phyloP scores from a whole-genome alignment of 2,113 vertebrate genomes.

The Pluvialis apricaria region DNA sequence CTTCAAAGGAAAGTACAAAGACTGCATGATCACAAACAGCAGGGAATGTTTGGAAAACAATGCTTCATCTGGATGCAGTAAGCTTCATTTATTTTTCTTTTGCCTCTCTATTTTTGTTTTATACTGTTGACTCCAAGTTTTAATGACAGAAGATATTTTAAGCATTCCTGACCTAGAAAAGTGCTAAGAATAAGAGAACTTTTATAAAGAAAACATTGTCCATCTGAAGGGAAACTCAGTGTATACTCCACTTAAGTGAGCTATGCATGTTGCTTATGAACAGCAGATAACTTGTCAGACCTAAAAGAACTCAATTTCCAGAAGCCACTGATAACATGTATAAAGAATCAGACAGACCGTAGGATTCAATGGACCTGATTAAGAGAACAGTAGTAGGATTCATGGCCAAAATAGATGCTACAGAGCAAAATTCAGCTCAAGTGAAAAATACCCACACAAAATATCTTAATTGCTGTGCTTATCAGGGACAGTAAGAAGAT shows the following conservation, averaged over 20 bases:
- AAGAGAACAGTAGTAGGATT: background rate
- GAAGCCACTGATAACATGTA: background rate
- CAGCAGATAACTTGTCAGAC: background rate
- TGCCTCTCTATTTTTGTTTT: conserved; percentile 41
- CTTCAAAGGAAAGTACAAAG: background rate
- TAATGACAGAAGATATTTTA: conserved; percentile 57
- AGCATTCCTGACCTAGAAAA: conserved; percentile 56
- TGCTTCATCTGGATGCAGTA: conserved; percentile 33
- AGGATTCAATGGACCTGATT: background rate
- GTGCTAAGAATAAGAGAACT: conserved; percentile 43
- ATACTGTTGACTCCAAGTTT: conserved; percentile 49
- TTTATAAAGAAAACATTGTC: conserved; percentile 25
- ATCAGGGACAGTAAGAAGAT: background rate
- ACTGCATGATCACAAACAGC: background rate
- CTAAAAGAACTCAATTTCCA: background rate
- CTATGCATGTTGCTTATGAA: background rate
- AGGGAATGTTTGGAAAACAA: conserved; percentile 31
- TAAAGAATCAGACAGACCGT: background rate
- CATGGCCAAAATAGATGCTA: background rate
- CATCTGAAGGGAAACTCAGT: conserved; percentile 1
- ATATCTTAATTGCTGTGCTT: background rate
- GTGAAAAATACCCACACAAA: background rate
- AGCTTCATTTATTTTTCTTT: conserved; percentile 50
- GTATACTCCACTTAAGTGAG: background rate
- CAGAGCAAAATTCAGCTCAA: background rate